phyloP scores from a whole-genome alignment of 2,797 vertebrate species.

The Oreonectes daqikongensis region DNA sequence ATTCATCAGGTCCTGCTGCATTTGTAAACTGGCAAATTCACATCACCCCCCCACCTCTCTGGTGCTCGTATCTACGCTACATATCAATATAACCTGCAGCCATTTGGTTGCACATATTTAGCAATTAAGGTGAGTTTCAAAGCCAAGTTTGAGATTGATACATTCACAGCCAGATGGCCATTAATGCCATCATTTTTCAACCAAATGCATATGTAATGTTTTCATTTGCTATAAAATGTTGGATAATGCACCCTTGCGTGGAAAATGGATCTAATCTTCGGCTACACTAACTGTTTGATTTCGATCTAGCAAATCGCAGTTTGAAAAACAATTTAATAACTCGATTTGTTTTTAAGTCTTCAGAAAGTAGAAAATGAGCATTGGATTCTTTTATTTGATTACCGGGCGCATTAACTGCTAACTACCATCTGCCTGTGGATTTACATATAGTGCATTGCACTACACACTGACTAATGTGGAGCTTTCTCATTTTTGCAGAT shows the following conservation, averaged over 20 bases:
- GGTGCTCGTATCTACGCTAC: constrained; percentile 27
- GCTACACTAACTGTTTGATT: constrained; percentile 35
- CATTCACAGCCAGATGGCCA: constrained; percentile 59
- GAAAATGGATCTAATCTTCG: constrained; percentile 38
- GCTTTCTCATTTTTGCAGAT: constrained; percentile 42
- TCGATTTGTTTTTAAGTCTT: constrained; percentile 34
- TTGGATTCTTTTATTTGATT: constrained; percentile 45
- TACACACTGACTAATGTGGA: constrained; percentile 20
- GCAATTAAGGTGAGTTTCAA: constrained; percentile 60
- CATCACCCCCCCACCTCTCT: constrained; percentile 21
- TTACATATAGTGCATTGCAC: constrained; percentile 23
- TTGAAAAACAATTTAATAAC: constrained; percentile 35
- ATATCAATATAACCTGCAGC: constrained; percentile 53
- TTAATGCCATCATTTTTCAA: constrained; percentile 57
- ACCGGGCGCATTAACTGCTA: constrained; percentile 32
- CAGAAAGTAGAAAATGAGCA: constrained; percentile 39
- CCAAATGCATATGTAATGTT: constrained; percentile 57
- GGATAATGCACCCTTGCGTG: constrained; percentile 32
- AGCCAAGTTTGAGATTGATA: constrained; percentile 60
- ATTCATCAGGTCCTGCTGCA: constrained; percentile 53
- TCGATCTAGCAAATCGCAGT: constrained; percentile 28
- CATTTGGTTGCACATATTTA: constrained; percentile 64
- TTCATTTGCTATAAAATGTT: constrained; percentile 55
- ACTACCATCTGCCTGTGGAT: constrained; percentile 42
- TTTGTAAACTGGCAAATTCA: constrained; percentile 56